Base-by-base conservation (phyloP, 2,797 vertebrate genomes). In the Gallirallus australis region DNA sequence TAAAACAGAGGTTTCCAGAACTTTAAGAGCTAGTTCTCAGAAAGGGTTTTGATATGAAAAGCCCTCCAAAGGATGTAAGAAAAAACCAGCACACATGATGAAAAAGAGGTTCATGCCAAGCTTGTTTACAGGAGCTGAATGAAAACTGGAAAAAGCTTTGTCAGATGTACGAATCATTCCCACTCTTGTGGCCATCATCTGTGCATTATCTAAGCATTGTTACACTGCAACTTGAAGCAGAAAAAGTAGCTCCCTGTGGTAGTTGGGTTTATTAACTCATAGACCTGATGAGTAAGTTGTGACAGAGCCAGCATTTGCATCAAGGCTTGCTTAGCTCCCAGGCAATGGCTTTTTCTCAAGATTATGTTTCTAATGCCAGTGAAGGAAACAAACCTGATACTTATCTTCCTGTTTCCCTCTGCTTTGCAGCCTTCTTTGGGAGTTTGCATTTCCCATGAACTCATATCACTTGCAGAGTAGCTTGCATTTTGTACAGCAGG, bases 371-470 rank as follows among this genome's bases (percentile, higher is more conserved):
- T 80, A 90, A 66, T 30, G n/a, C 42, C 45, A 90, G 20, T 3
- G 28, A 82, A 79, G 52, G 73, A 91, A 89, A 40, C 35, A 88
- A 96, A 93, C 33, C 19, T 57, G 88, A 95, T 79, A 92, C 59
- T 81, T 50, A 65, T 5, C 35, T 85, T 95, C 89, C 77, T 84
- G 73, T 56, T 92, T 56, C 23, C n/a, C 52, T 82, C 59, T 91
- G 53, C 79, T 94, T 56, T 82, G 48, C 82, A 82, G 48, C 37
- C 48, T 91, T 94, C 76, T 91, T 82, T 54, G 48, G 50, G 90
- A 90, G 70, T 86, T 71, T 76, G 68, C 53, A 71, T 85, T 95
- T 85, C 68, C 37, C 72, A 12, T 33, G 47, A 52, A 53, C 53
- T 84, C 53, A 6, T 76, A 86, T 81, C 63, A 61, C 33, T 87